Conservation (phyloP, 2,113 vertebrate genomes). For the Dryoscopus gambensis region DNA sequence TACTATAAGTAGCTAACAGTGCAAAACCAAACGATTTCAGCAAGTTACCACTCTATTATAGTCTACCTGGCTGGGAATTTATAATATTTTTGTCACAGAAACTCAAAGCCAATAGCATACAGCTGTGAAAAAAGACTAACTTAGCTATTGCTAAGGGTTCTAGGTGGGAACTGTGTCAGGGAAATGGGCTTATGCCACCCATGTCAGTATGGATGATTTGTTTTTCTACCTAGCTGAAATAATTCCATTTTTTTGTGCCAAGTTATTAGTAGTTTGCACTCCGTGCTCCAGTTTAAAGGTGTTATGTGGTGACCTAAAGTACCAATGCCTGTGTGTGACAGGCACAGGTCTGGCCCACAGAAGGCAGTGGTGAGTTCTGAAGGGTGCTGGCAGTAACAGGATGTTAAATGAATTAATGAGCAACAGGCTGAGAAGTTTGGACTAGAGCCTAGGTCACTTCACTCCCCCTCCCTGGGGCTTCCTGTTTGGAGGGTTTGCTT, state of each 20-base stretch:
- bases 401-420: neutral
- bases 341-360: accelerated
- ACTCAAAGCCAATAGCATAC: neutral
- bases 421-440: neutral
- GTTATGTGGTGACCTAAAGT: neutral
- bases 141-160: neutral
- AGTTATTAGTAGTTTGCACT: neutral
- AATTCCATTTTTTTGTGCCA: neutral
- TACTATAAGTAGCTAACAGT: neutral
- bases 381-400: neutral
- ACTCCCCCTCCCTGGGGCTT: neutral
- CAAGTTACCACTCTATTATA: neutral
- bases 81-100: neutral
- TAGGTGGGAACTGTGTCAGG: neutral
- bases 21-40: neutral
- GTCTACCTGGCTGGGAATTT: neutral
- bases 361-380: neutral
- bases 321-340: neutral
- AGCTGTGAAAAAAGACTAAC: neutral
- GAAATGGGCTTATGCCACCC: neutral
- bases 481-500: neutral
- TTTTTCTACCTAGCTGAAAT: neutral
- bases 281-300: accelerated
- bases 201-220: neutral
- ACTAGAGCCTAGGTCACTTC: neutral